These are phyloP conservation scores for Tethya wilhelma DNA, from an alignment of 37 sponge, comb jelly and placozoan genomes.

Conservation along the genomic window DNA sequence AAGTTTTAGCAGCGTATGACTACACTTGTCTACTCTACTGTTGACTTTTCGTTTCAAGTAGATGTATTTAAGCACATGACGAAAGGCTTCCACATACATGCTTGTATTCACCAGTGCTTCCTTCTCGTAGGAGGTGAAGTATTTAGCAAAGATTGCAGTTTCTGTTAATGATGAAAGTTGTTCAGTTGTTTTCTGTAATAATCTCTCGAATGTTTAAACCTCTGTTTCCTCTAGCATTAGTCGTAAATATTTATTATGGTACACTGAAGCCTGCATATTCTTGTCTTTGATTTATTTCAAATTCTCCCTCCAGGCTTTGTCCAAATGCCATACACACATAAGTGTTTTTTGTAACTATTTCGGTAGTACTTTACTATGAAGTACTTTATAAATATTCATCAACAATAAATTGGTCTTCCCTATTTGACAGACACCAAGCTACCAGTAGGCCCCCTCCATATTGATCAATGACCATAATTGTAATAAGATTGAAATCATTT, in stretches of 20 bases:
- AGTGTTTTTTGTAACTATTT: conserved; percentile 24
- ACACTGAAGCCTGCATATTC: conserved; percentile 9
- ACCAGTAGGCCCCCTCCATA: conserved; percentile 66
- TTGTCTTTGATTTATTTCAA: not conserved
- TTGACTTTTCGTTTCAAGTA: conserved; percentile 50
- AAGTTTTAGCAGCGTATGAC: conserved; percentile 42
- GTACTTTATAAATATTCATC: conserved; percentile 18
- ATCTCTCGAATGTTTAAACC: conserved; percentile 14
- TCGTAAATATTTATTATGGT: conserved; percentile 57
- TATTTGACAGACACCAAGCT: conserved; percentile 42
- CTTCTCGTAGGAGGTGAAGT: conserved; percentile 50
- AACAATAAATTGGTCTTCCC: conserved; percentile 32
- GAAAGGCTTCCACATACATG: conserved; percentile 70
- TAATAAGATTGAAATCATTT: conserved; percentile 29
- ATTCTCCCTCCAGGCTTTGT: conserved; percentile 51
- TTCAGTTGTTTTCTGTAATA: not conserved
- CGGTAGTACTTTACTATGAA: conserved; percentile 16
- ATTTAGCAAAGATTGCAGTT: conserved; percentile 16
- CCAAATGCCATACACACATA: conserved; percentile 57
- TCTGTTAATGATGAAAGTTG: not conserved
- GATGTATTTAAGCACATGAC: conserved; percentile 43
- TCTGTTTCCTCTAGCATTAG: conserved; percentile 50
- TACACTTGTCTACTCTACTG: conserved; percentile 39
- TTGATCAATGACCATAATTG: conserved; percentile 62
- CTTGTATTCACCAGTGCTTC: conserved; percentile 50